Percentiles rank a stretch among this genome's conserved stretches.
These are phyloP conservation scores for Paramormyrops kingsleyae DNA, from an alignment of 2,113 vertebrate species.

Conservation along the genomic window DNA sequence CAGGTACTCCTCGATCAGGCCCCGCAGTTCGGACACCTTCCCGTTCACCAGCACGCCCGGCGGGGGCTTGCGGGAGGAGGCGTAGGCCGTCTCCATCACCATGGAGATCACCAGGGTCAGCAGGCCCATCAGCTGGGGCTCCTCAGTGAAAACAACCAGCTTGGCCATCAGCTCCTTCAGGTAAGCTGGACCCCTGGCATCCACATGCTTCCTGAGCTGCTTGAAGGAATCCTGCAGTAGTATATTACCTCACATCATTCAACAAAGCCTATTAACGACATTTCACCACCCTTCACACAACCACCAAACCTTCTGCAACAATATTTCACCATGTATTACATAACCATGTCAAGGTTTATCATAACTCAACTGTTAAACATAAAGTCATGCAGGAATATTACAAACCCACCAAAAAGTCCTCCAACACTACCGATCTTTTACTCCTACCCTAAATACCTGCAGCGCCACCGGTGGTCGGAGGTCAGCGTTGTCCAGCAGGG, in stretches of 20 bases:
- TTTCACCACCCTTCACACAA: background rate
- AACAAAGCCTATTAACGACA: background rate
- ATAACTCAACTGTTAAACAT: background rate
- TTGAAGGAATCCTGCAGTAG: conserved; percentile 40
- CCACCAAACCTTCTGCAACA: background rate
- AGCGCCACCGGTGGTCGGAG: conserved; percentile 25
- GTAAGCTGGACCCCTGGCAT: conserved; percentile 44
- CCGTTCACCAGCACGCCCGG: background rate
- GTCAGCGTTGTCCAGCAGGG: conserved; percentile 31
- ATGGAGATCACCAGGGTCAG: conserved; percentile 48
- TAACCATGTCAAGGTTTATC: background rate
- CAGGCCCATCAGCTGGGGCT: conserved; percentile 47
- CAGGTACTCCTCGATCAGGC: conserved; percentile 57
- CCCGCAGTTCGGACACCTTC: conserved; percentile 44
- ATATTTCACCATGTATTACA: background rate
- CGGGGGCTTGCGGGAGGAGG: conserved; percentile 26
- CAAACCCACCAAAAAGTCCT: background rate
- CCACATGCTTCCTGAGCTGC: conserved; percentile 45
- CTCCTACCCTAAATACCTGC: conserved; percentile 15
- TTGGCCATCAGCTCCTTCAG: conserved; percentile 52
- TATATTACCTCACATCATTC: background rate
- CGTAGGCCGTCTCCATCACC: conserved; percentile 52
- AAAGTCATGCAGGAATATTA: background rate
- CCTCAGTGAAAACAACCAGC: conserved; percentile 47
- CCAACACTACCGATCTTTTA: background rate